Base-by-base conservation (phyloP, 2,113 vertebrate species). In the Tringa solitaria region DNA sequence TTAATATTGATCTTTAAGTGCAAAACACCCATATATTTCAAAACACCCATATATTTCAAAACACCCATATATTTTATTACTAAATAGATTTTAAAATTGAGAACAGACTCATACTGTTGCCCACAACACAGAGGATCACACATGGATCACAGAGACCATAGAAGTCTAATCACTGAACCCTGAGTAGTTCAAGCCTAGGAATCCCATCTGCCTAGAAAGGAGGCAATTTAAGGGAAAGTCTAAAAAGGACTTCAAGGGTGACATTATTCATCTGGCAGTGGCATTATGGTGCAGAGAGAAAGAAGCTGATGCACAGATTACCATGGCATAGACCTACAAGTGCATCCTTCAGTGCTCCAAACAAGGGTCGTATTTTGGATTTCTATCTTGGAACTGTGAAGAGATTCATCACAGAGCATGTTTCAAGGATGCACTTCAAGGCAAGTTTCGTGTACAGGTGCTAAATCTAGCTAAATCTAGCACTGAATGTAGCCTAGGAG, bases 401-500 rank as follows among this genome's bases (percentile, higher is more conserved):
- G 2, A 88, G 8, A 30, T 54, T 89, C 14, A 83, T 60, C 53
- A 86, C 39, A 43, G 35, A 73, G 9, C 0, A 1, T 32, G 12
- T 61, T 87, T 75, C 73, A 70, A 67, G 22, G 19, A 35, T 50
- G 33, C 3, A 65, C 10, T 33, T 61, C 32, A 57, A 67, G 32
- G 16, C 0, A 2, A 53, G 22, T 54, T 69, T 17, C 3, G 4
- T 53, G 35, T 45, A 8, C 22, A 2, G 30, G 10, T 50, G 22
- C 17, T 57, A 60, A 78, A 48, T 33, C 26, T 54, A 15, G 22
- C 17, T 57, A 60, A 78, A 48, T 33, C 26, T 54, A 15, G 21
- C 22, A 14, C 1, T 77, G 64, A 81, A 4, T 10, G 24, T 48
- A 73, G 35, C 39, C 76, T 61, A 15, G 41, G 56, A 73, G 19